Base-by-base conservation (phyloP, 2,888 invertebrate genomes). In the Microctonus hyperodae region DNA sequence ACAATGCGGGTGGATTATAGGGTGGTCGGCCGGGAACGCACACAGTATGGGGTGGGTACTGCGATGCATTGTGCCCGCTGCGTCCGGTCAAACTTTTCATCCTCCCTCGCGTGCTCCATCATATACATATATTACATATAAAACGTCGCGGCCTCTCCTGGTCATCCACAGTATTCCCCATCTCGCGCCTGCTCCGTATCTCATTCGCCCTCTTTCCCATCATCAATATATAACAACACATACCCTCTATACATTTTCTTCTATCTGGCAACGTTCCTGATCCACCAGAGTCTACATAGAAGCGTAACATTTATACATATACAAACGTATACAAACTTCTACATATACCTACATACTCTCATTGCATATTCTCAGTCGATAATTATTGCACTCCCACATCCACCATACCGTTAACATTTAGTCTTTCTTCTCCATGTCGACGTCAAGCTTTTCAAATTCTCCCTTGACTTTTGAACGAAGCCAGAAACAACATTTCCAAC, bases 1-100 rank as follows among this genome's bases (percentile, higher is more conserved):
- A 77, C 78, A 79, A 80, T 79, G 77, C 72, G 77, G 81, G 81
- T 74, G 80, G 79, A 78, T 77, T 75, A 78, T 74, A 74, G 80
- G 79, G 76, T 79, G 76, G 80, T 73, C 67, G 71, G 72, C 67
- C 62, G 68, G 64, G 59, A 69, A 62, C 65, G 16, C 44, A 44
- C 16, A 44, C 4, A 55, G 61, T 65, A 53, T 64, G 37, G 69
- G 69, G 69, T 75, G 77, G 75, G 78, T 74, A 74, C 76, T 76
- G 74, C 76, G 79, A 75, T 78, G 81, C 80, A 82, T 82, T 81
- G 82, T 81, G 75, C 72, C 71, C 61, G 66, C 69, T 69, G 72
- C 73, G 72, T 74, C 77, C 74, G 77, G 76, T 78, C 77, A 78
- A 78, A 78, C 77, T 78, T 78, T 78, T 75, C 75, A 75, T 75